Percentiles rank a stretch among this genome's conserved stretches.
These are phyloP conservation scores for Magallana angulata DNA, from an alignment of 1,140 invertebrate species.

Conservation along the genomic window DNA sequence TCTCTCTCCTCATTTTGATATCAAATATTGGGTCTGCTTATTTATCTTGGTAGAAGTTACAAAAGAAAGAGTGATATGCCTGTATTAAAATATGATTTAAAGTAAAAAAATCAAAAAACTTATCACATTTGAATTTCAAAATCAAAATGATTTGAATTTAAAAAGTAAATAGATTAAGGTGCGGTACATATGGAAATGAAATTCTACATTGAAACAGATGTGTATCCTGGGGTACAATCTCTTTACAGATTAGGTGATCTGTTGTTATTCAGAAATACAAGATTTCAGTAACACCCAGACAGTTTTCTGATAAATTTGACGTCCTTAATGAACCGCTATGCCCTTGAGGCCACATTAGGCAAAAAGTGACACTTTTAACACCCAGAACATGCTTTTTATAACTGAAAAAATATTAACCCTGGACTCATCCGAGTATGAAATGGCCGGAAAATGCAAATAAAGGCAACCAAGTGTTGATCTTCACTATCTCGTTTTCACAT, in stretches of 20 bases:
- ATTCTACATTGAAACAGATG: background rate
- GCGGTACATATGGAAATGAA: too few species aligned
- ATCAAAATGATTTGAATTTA: too few species aligned
- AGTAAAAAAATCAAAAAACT: too few species aligned
- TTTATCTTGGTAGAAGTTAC: too few species aligned
- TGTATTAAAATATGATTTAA: too few species aligned
- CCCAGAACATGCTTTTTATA: conserved; percentile 31
- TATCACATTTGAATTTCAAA: too few species aligned
- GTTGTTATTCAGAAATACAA: conserved; percentile 28
- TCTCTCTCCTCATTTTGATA: too few species aligned
- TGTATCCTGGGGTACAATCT: background rate
- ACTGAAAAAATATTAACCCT: background rate
- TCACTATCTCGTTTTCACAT: background rate
- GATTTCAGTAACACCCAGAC: conserved; percentile 29
- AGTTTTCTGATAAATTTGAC: conserved; percentile 2
- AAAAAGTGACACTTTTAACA: conserved; percentile 27
- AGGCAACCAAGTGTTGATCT: conserved; percentile 30
- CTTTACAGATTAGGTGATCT: conserved; percentile 18
- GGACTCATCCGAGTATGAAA: background rate
- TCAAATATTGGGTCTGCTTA: too few species aligned
- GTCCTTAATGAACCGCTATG: conserved; percentile 1
- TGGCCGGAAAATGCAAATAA: conserved; percentile 15
- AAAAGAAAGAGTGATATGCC: too few species aligned
- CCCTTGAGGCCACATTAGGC: background rate
- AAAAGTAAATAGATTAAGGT: too few species aligned